Conservation (phyloP, 2,113 vertebrate genomes). For the Phoxinus phoxinus region DNA sequence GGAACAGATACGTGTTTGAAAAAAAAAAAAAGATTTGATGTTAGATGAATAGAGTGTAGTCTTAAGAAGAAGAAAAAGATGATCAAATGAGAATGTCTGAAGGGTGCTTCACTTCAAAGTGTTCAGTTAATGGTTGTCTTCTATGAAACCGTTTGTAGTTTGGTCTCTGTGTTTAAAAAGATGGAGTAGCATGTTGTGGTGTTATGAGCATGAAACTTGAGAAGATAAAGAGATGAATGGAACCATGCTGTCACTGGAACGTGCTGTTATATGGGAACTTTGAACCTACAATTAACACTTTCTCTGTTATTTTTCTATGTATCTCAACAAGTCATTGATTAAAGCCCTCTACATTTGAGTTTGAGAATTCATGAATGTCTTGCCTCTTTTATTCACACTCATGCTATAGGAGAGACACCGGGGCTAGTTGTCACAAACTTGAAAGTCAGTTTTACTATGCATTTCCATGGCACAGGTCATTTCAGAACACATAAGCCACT, state of each 20-base stretch:
- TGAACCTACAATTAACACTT: constrained; percentile 65
- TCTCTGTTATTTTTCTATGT: constrained; percentile 75
- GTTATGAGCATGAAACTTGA: constrained; percentile 40
- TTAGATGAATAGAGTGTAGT: constrained; percentile 67
- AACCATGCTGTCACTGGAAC: constrained; percentile 19
- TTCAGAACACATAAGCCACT: neutral
- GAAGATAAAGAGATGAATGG: constrained; percentile 42
- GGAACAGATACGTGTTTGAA: constrained; percentile 35
- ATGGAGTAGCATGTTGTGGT: constrained; percentile 8
- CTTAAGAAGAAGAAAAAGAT: constrained; percentile 46
- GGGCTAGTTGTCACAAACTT: neutral
- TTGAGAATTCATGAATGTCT: constrained; percentile 25
- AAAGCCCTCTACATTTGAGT: constrained; percentile 76
- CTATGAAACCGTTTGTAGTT: neutral
- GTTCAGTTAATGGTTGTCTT: constrained; percentile 14
- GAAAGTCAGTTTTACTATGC: neutral
- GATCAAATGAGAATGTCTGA: constrained; percentile 63
- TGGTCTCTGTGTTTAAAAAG: neutral
- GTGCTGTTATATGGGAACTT: constrained; percentile 58
- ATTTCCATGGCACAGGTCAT: neutral
- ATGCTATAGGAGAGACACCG: neutral
- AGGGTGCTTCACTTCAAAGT: constrained; percentile 48
- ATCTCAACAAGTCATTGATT: constrained; percentile 69
- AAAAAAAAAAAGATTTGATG: constrained; percentile 51
- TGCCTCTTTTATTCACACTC: constrained; percentile 5